These are phyloP conservation scores for Podarcis cretensis DNA, from an alignment of 2,113 vertebrate species.

Conservation along the genomic window DNA sequence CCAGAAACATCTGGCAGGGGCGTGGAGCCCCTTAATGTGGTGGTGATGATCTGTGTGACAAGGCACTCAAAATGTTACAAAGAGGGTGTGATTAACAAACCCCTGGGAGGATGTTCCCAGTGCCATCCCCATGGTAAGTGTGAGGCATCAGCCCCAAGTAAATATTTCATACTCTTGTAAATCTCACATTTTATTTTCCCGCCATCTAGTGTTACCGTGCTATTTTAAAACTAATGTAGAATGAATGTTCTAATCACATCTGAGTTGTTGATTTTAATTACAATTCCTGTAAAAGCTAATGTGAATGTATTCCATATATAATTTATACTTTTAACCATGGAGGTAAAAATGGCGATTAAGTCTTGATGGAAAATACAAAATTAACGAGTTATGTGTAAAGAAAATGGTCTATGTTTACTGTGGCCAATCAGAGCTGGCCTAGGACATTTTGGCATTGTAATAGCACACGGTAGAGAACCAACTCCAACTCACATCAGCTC, in stretches of 20 bases:
- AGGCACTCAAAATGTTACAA: neutral
- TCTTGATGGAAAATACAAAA: neutral
- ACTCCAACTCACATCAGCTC: too few relatives aligned
- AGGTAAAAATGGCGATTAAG: fast-evolving
- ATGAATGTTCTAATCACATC: neutral
- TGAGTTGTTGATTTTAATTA: slow-evolving; percentile 11
- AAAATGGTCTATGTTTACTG: neutral
- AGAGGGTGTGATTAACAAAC: neutral
- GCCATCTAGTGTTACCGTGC: neutral
- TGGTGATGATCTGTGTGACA: neutral
- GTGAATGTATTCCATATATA: slow-evolving; percentile 6
- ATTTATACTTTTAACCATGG: neutral
- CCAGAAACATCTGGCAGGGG: neutral
- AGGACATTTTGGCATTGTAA: neutral
- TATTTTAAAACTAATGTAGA: neutral
- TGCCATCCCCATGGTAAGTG: neutral
- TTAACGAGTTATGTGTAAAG: neutral
- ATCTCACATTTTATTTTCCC: neutral
- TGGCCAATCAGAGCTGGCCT: neutral
- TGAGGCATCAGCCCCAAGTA: neutral
- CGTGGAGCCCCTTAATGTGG: neutral
- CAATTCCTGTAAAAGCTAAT: neutral
- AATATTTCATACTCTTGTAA: neutral
- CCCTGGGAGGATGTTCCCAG: neutral
- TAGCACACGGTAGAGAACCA: neutral